Conservation (phyloP, 2,113 vertebrate genomes). For the Nesospiza acunhae region DNA sequence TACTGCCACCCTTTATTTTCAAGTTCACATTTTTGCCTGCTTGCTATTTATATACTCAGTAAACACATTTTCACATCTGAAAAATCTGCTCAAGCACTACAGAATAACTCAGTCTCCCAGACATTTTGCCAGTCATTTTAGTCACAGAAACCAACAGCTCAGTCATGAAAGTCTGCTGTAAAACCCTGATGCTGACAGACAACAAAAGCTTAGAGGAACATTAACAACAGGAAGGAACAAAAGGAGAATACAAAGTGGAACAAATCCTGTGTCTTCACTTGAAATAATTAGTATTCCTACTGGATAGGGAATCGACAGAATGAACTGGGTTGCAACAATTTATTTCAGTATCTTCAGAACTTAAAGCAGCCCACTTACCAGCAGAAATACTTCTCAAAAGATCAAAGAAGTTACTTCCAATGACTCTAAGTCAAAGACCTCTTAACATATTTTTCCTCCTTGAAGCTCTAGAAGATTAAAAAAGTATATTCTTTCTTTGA, state of each 20-base stretch:
- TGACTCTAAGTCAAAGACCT: background rate
- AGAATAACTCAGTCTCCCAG: background rate
- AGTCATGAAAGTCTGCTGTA: background rate
- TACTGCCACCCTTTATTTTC: background rate
- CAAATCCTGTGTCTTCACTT: background rate
- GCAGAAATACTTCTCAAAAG: background rate
- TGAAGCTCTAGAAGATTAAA: background rate
- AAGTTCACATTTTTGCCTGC: background rate
- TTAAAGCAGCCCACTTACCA: background rate
- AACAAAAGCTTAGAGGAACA: background rate
- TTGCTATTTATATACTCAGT: background rate
- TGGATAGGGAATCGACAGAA: background rate
- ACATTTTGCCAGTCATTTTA: background rate
- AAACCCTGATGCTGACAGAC: background rate
- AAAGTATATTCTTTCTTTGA: background rate
- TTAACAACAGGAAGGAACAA: background rate
- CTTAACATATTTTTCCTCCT: background rate
- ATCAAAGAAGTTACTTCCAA: constrained; percentile 5
- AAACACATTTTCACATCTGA: background rate
- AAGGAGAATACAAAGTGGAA: background rate
- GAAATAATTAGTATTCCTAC: background rate
- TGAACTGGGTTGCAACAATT: background rate
- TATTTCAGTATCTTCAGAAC: background rate
- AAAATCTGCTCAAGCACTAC: background rate
- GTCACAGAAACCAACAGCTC: background rate